phyloP scores from a whole-genome alignment of 2,888 invertebrate species.

The Notocelia uddmanniana region DNA sequence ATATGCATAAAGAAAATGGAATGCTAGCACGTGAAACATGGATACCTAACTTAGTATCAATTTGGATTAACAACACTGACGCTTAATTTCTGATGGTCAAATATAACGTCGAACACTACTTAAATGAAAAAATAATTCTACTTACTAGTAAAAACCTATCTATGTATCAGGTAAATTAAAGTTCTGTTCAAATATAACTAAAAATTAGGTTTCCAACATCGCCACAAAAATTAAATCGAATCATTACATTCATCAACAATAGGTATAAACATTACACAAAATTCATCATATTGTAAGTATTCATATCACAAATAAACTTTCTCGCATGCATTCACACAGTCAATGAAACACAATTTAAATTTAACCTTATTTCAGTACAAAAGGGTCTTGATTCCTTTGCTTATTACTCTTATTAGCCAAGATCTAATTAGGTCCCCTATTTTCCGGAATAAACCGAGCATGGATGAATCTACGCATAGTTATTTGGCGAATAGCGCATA shows the following conservation, averaged over 20 bases:
- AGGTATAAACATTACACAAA: neutral
- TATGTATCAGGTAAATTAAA: too few species aligned
- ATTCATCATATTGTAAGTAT: slow-evolving; percentile 8
- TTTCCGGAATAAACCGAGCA: slow-evolving; percentile 20
- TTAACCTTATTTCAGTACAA: neutral
- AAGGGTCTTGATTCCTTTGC: neutral
- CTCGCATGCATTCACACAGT: slow-evolving; percentile 4
- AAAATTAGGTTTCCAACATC: neutral
- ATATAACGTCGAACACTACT: too few species aligned
- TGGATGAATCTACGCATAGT: slow-evolving; percentile 44
- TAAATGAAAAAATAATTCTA: too few species aligned
- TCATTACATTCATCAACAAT: neutral
- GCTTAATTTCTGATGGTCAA: too few species aligned
- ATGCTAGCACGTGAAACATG: too few species aligned
- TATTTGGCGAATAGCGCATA: slow-evolving; percentile 48
- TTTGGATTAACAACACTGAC: too few species aligned
- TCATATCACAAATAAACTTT: slow-evolving; percentile 15
- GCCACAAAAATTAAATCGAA: neutral
- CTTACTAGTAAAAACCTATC: too few species aligned
- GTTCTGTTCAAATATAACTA: too few species aligned
- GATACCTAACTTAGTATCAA: too few species aligned
- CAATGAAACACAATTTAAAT: neutral
- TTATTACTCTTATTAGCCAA: neutral
- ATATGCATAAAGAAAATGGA: too few species aligned
- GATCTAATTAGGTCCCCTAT: slow-evolving; percentile 23